Base-by-base conservation (phyloP, 2,113 vertebrate species). In the Psephotus haematonotus region DNA sequence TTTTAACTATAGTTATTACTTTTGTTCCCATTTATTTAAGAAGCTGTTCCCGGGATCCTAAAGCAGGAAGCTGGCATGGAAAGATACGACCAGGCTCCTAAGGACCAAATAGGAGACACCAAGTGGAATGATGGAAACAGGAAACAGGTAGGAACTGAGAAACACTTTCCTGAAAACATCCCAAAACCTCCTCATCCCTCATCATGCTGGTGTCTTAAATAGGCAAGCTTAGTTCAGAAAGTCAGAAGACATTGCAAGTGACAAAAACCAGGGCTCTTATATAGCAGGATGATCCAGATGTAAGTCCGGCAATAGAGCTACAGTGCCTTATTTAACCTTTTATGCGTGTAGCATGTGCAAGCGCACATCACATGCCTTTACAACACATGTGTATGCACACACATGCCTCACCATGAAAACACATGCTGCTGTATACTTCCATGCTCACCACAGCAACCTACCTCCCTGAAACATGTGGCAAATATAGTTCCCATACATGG, bases 401-500 rank as follows among this genome's bases (percentile, higher is more conserved):
- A 59, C 60, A 80, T 5, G 64, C 94, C 62, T 77, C 92, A 28
- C 52, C 70, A 11, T 60, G 70, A 97, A 92, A 92, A 29, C 70
- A 90, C 92, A 87, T 37, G 31, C 87, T 41, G 50, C 75, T 69
- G 49, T 46, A 37, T 35, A n/a, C 50, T 80, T 43, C 29, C 80
- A 78, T 47, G 52, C 82, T 78, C 83, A 33, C 60, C 84, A 83
- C 94, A 92, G 69, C 55, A 52, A 98, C 98, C 86, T 98, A 98
- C 98, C 98, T 98, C 98, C 98, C 97, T 98, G 98, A 96, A 98
- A 98, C 1, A 43, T 97, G 90, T 98, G 98, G 95, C 98, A 98
- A 97, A 98, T 98, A 76, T 98, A 98, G 96, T 97, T 97, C 86
- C 98, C 98, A 93, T 98, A 98, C 3, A 49, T 95, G 92, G 96